Evolutionary conservation across 2,113 vertebrate species (phyloP), one percentile per base, ranked within the genome.

Genomic region (Chaetops frenatus): DNA sequence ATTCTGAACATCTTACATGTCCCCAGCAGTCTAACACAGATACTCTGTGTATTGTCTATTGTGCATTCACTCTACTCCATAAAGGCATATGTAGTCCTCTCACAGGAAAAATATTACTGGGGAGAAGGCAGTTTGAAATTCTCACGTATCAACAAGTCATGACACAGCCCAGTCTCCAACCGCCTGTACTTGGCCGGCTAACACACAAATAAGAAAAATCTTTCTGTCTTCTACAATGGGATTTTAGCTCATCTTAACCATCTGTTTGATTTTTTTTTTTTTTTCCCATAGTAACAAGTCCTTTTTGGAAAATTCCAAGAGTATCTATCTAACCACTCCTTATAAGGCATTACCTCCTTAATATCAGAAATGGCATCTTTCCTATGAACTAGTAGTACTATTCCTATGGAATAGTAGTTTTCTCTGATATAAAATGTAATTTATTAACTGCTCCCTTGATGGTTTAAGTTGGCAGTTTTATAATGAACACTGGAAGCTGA

Each of bases 211-310:
- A 67, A 61, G 38, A 93, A 86, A 80, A 74, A 88, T 78, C 76
- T 70, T 86, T 91, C 61, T 88, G 80, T 60, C 71, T 76, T 80
- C 88, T 86, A 89, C 88, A 81, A 28, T 64, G 66, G 56, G 56
- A 84, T 83, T 94, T 88, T 47, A 94, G 88, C 86, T 94, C 91
- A 78, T 94, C 57, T 84, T 88, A 91, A 84, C 80, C 57, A 93
- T 74, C 80, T 89, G 72, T 36, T 88, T 76, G 45, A 25, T 58
- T 81, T 38, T 19, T 58, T n/a, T n/a, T n/a, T 65, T 90, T 77
- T 61, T 57, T 13, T 25, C 21, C 81, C 25, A 6, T 77, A 87
- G 86, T 3, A 15, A 82, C 48, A 88, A 90, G 67, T 54, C 7
- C 6, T 62, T 80, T 61, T 61, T 65, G 61, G 70, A 94, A 88